Evolutionary conservation across 2,797 vertebrate genomes (phyloP).

Genomic region (Acanthiza pusilla): DNA sequence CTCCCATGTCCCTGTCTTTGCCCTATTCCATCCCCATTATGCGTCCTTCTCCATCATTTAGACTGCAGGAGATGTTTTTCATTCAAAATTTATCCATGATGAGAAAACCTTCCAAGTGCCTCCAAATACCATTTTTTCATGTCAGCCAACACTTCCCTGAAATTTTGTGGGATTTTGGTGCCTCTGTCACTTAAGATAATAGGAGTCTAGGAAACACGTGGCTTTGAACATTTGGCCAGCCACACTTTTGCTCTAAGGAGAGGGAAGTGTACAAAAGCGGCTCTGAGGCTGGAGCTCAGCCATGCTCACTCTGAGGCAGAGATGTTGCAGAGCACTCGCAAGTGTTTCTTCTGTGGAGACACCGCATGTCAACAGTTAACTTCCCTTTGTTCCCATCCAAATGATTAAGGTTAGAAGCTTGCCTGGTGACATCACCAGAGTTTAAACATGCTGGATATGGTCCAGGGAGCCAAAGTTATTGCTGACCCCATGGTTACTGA

Average conservation of each 20-base stretch:
- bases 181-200: not conserved
- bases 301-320: not conserved
- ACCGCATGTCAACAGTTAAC: constrained; percentile 25
- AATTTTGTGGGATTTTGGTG: not conserved
- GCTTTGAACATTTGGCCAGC: not conserved
- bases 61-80: not conserved
- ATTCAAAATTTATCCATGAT: not conserved
- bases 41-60: not conserved
- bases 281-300: not conserved
- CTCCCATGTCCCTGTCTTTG: not conserved
- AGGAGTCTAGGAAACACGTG: not conserved
- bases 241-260: not conserved
- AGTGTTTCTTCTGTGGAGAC: not conserved
- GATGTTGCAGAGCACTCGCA: not conserved
- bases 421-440: constrained; percentile 43
- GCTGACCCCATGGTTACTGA: constrained; percentile 53
- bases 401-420: constrained; percentile 45
- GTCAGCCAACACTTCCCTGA: not conserved
- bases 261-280: not conserved
- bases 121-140: not conserved
- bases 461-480: constrained; percentile 56
- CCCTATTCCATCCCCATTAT: not conserved
- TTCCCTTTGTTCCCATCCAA: constrained; percentile 32
- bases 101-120: not conserved
- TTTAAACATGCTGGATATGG: constrained; percentile 48